phyloP scores from a whole-genome alignment of 2,888 invertebrate species.

The Meghimatium bilineatum region DNA sequence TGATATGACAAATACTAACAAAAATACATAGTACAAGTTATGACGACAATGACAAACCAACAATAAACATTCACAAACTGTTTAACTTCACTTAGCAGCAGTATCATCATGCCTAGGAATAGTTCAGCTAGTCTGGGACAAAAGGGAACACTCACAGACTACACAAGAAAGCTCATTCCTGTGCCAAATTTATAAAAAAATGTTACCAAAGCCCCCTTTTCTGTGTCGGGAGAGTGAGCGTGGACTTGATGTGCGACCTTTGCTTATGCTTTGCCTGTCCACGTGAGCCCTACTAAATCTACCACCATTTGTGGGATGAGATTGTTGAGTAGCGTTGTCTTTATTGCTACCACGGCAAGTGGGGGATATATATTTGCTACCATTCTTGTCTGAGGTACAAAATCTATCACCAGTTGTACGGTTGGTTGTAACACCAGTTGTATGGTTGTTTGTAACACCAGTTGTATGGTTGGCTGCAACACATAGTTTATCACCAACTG shows the following conservation, averaged over 20 bases:
- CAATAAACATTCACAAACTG: neutral
- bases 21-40: constrained; percentile 1
- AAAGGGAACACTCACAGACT: neutral
- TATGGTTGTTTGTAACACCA: neutral
- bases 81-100: neutral
- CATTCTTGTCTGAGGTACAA: constrained; percentile 1
- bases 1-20: neutral
- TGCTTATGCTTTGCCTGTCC: constrained; percentile 18
- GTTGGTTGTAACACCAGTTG: neutral
- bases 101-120: constrained; percentile 19
- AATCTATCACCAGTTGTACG: neutral
- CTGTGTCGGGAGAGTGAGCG: constrained; percentile 25
- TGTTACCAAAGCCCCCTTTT: constrained; percentile 28
- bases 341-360: neutral
- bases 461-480: too few species aligned
- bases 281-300: neutral
- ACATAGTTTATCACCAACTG: too few species aligned
- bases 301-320: constrained; percentile 1
- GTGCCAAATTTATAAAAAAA: constrained; percentile 19
- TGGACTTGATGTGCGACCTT: constrained; percentile 27
- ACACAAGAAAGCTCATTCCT: constrained; percentile 23
- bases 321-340: neutral
- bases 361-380: neutral
- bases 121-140: neutral
- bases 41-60: constrained; percentile 6